Evolutionary conservation across 2,888 invertebrate species (phyloP), one percentile per base, ranked within the genome.

Genomic region (Xestia xanthographa): DNA sequence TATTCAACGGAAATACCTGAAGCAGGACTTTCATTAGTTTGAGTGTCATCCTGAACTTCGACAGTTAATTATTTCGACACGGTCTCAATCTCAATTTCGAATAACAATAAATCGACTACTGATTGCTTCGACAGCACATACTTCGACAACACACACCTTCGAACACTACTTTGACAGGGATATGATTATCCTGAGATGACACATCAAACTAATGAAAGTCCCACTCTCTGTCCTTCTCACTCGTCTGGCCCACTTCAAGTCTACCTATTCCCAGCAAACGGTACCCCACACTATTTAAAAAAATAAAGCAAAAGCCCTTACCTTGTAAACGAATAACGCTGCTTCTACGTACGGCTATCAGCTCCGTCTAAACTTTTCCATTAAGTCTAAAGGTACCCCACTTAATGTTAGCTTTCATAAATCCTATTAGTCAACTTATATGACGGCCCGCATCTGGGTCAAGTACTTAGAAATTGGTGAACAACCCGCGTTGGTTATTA

Each of bases 401-500:
- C 73, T 56, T 76, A 68, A 79, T 72, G 72, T 83, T 73, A 73
- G 70, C 81, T 81, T 85, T 85, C 86, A 83, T 88, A 90, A 87
- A 89, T 88, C 88, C 70, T 74, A 85, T 89, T 88, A 89, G 88
- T 89, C 88, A 91, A 87, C 86, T 75, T 79, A 83, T 71, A 82
- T 77, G 79, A 77, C 71, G 72, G 56, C 60, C 53, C 63, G 88
- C 88, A 89, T 92, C 66, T 81, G 86, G 95, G 95, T 94, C 94
- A 93, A 90, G 90, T 94, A 94, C 94, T 93, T 87, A 90, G 94
- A 94, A 95, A 91, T 91, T 90, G 88, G 89, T 91, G 88, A 89
- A 87, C 87, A 88, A 83, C 80, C 80, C 75, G 80, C 82, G 82
- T 90, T 90, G 90, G 87, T 91, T 90, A 77, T 91, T 91, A 91